These are phyloP conservation scores for Sesamia nonagrioides DNA, from an alignment of 1,140 invertebrate species.

Conservation along the genomic window DNA sequence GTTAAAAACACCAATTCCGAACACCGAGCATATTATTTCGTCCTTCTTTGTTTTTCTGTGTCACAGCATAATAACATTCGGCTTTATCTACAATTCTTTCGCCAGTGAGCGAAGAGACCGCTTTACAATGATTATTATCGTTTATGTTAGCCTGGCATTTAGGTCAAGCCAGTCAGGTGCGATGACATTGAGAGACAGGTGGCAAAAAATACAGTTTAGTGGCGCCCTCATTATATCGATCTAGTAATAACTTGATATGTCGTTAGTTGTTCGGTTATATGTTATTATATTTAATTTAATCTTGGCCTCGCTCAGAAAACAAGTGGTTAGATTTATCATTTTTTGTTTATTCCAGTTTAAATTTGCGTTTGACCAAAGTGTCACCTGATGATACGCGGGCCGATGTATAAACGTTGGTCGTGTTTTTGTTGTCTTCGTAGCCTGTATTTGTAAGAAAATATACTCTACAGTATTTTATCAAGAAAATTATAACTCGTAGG, in stretches of 20 bases:
- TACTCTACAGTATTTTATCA: too few species aligned
- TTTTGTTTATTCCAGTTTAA: not conserved
- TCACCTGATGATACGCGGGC: not conserved
- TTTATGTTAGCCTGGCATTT: conserved; percentile 56
- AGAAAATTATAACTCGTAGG: too few species aligned
- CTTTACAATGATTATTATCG: conserved; percentile 39
- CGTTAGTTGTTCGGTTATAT: not conserved
- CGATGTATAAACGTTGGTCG: too few species aligned
- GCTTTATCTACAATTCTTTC: conserved; percentile 6
- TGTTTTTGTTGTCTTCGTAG: too few species aligned
- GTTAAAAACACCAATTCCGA: not conserved
- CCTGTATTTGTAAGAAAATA: too few species aligned
- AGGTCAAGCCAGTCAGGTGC: conserved; percentile 62
- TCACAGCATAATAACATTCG: not conserved
- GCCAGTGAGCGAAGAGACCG: conserved; percentile 4
- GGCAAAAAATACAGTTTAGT: conserved; percentile 57
- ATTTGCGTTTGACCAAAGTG: not conserved
- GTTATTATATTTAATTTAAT: too few species aligned
- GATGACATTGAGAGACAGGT: conserved; percentile 66
- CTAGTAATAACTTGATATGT: conserved; percentile 7
- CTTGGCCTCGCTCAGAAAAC: too few species aligned
- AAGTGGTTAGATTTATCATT: not conserved
- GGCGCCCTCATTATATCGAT: conserved; percentile 38
- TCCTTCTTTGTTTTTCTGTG: conserved; percentile 3
- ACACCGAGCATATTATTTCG: not conserved